A percentile compares a stretch with the other conserved stretches of the same genome.
Evolutionary conservation across 2,797 vertebrate genomes (phyloP).

Genomic region (Gorsachius magnificus): DNA sequence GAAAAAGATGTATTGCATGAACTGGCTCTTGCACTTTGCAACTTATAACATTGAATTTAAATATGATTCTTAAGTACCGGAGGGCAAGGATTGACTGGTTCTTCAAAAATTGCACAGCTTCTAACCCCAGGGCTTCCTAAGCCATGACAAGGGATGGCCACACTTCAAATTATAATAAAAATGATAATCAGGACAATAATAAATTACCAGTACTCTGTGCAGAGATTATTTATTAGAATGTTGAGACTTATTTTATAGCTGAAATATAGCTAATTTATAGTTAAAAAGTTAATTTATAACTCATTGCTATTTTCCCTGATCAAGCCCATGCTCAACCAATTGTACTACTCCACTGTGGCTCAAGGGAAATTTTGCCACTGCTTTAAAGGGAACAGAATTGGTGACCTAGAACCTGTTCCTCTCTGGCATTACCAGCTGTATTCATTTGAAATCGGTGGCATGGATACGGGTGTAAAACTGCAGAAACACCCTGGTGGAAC

Average conservation of each 20-base stretch:
- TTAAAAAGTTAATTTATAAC: neutral
- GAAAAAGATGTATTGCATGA: neutral
- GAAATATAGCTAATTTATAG: neutral
- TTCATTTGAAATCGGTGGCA: accelerated
- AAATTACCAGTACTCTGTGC: neutral
- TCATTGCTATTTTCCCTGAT: neutral
- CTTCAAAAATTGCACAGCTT: neutral
- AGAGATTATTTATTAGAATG: conserved; percentile 3
- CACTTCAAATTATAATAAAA: conserved; percentile 3
- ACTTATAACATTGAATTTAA: neutral
- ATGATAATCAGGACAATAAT: neutral
- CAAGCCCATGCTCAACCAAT: neutral
- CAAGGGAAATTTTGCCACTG: conserved; percentile 6
- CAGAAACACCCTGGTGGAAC: neutral
- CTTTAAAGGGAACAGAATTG: neutral
- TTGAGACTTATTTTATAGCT: conserved; percentile 11
- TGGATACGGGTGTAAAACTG: conserved; percentile 3
- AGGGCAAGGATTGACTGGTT: neutral
- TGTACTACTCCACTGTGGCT: neutral
- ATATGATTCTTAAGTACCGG: neutral
- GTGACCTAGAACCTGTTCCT: conserved; percentile 11
- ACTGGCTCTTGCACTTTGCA: neutral
- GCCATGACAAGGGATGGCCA: neutral
- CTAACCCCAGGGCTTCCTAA: neutral
- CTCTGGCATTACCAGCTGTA: neutral